Base-by-base conservation (phyloP, 2,113 vertebrate species). In the Tretioscincus oriximinensis region DNA sequence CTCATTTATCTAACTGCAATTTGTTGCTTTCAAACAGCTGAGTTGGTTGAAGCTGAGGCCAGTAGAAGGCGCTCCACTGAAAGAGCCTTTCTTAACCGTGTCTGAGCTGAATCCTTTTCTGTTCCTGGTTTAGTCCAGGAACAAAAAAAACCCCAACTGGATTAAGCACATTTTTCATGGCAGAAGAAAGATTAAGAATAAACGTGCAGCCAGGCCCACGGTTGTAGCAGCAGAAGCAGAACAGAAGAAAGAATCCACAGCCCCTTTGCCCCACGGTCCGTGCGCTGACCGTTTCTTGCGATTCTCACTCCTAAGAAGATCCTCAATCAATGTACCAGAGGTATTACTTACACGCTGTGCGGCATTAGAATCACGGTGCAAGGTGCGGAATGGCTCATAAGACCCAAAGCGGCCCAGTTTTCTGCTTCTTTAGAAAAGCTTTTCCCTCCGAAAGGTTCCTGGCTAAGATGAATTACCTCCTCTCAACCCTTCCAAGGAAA, bases 271-370 rank as follows among this genome's bases (percentile, higher is more conserved):
- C 4, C 9, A 81, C 11, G 14, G 75, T 54, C 74, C 77, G 78
- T 58, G 54, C 16, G 58, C 68, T 72, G 22, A 76, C 24, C 73
- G 1, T 77, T 61, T 63, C 60, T 61, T 60, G 20, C 26, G 64
- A 70, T 8, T 14, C 20, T 9, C 20, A 72, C 64, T 22, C 45
- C 4, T 2, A 64, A 24, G 11, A 16, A 28, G n/a, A 24, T 26
- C 10, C 41, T 35, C 61, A 41, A 58, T 0, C 22, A 72, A 63
- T 0, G 0, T 21, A 0, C 0, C 58, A 70, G 66, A 68, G 58
- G 9, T 83, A 72, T 6, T 67, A 84, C 24, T 85, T 26, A 66
- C 68, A 83, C 31, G 71, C 35, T 71, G 51, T 60, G 6, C 0
- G 68, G 31, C 35, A 81, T 4, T 72, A 51, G 22, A 18, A 65